These are phyloP conservation scores for Halichoeres trimaculatus DNA, from an alignment of 2,113 vertebrate species.

Conservation along the genomic window DNA sequence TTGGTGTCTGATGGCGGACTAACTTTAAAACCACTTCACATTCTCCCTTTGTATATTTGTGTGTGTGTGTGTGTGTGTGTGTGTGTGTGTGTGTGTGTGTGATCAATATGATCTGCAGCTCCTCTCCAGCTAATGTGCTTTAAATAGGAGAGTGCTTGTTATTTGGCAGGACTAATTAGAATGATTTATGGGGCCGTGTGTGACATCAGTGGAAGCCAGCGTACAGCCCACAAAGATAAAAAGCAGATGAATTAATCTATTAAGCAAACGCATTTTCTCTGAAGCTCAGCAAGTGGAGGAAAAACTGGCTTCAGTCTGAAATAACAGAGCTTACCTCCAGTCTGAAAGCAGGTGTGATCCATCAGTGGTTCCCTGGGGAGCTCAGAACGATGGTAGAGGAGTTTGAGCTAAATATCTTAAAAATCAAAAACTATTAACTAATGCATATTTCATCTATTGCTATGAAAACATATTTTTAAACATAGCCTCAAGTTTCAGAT, in stretches of 20 bases:
- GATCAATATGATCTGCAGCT: conserved; percentile 17
- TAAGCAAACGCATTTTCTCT: conserved; percentile 21
- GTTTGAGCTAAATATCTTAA: no score
- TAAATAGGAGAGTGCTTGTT: conserved; percentile 51
- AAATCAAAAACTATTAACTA: no score
- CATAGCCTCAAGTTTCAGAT: no score
- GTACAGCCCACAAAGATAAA: conserved; percentile 23
- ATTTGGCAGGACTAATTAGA: conserved; percentile 67
- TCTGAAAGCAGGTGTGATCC: not conserved
- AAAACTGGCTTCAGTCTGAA: not conserved
- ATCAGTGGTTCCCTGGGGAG: not conserved
- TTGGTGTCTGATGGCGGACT: conserved; percentile 1
- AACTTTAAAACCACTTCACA: conserved; percentile 12
- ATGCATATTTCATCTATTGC: no score
- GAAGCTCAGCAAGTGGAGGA: not conserved
- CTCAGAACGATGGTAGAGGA: no score
- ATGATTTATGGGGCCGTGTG: conserved; percentile 65
- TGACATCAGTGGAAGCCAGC: conserved; percentile 58
- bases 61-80: conserved; percentile 11
- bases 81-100: conserved; percentile 12
- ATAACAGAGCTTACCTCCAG: not conserved
- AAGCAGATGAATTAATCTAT: conserved; percentile 64
- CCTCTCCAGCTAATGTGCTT: conserved; percentile 35
- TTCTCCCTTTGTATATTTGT: not conserved
- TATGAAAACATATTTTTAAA: no score